phyloP scores from a whole-genome alignment of 2,888 invertebrate genomes.

The Xanthostigma xanthostigma region DNA sequence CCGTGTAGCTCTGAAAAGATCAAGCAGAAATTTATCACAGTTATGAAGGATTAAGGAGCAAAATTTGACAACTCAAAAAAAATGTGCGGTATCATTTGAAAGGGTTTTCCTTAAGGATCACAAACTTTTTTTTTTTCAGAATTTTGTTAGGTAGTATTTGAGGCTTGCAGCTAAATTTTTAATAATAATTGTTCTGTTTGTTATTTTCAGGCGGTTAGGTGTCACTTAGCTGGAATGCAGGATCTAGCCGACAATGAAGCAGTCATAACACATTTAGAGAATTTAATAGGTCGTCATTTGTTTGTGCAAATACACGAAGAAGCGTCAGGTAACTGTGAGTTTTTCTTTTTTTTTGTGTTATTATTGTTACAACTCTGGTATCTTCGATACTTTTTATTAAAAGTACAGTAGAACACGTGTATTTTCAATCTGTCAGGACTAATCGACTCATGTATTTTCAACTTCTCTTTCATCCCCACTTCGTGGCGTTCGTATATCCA shows the following conservation, averaged over 20 bases:
- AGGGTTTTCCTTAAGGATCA: background rate
- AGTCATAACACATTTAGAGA: constrained; percentile 19
- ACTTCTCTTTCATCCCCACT: no score
- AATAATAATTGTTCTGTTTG: background rate
- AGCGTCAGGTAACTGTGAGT: background rate
- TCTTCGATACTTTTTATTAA: no score
- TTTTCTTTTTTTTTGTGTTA: no score
- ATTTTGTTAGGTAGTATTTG: background rate
- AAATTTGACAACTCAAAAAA: no score
- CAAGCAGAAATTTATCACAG: no score
- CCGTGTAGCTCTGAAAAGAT: no score
- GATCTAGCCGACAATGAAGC: constrained; percentile 35
- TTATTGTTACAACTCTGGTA: no score
- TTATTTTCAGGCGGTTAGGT: constrained; percentile 43
- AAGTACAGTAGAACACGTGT: no score
- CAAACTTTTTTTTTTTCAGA: background rate
- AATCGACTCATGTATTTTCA: no score
- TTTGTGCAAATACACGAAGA: background rate
- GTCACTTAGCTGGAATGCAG: constrained; percentile 55
- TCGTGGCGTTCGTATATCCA: no score
- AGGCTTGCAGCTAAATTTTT: background rate
- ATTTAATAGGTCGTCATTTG: constrained; percentile 6
- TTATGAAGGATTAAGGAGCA: no score
- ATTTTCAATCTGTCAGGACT: no score
- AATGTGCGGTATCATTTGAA: background rate